Conservation (phyloP, 1,140 invertebrate genomes). For the Lordiphosa clarofinis region DNA sequence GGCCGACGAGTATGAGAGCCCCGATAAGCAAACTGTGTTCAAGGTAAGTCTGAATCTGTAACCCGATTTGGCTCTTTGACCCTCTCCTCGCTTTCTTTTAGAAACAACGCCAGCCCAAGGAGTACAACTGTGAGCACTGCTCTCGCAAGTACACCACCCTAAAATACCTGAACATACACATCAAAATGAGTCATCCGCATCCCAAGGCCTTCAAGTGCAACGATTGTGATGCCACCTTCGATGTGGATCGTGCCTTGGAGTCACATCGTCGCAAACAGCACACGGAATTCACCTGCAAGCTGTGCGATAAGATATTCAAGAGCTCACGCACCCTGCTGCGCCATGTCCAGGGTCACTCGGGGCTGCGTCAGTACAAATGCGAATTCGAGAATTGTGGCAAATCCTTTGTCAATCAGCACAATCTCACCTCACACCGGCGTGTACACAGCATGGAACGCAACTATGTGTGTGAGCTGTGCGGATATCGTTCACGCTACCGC, state of each 20-base stretch:
- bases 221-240: slow-evolving; percentile 52
- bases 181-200: slow-evolving; percentile 58
- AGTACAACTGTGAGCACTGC: slow-evolving; percentile 54
- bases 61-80: no score
- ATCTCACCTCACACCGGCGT: slow-evolving; percentile 52
- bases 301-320: slow-evolving; percentile 65
- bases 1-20: slow-evolving; percentile 11
- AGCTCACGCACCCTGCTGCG: slow-evolving; percentile 43
- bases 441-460: slow-evolving; percentile 58
- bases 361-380: slow-evolving; percentile 52
- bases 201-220: slow-evolving; percentile 62
- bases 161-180: slow-evolving; percentile 56
- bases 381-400: slow-evolving; percentile 63
- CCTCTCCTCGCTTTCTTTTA: no score
- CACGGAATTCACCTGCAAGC: slow-evolving; percentile 46
- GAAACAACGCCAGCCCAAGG: slow-evolving; percentile 38
- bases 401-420: slow-evolving; percentile 62
- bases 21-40: slow-evolving; percentile 30
- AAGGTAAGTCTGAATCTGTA: slow-evolving; percentile 22
- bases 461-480: slow-evolving; percentile 70
- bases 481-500: slow-evolving; percentile 58
- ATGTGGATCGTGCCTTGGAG: slow-evolving; percentile 48
- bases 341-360: slow-evolving; percentile 60
- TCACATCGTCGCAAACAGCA: slow-evolving; percentile 53
- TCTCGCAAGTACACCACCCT: slow-evolving; percentile 47